phyloP scores from a whole-genome alignment of 2,797 vertebrate genomes.

The Hippoglossus hippoglossus region DNA sequence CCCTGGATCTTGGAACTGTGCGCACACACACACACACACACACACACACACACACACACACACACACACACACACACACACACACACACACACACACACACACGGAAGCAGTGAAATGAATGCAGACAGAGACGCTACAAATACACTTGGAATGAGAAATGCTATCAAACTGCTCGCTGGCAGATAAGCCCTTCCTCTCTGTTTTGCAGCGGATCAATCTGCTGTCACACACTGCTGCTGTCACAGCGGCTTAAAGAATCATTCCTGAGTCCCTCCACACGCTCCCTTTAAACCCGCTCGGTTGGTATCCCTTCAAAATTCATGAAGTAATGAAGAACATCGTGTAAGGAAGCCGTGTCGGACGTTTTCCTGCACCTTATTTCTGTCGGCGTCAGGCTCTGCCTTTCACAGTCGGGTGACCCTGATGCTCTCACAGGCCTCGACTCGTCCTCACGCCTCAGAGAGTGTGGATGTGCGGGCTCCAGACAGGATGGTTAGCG shows the following conservation, averaged over 20 bases:
- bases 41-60: too few relatives aligned
- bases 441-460: background rate
- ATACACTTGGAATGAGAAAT: slow-evolving; percentile 22
- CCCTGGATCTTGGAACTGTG: too few relatives aligned
- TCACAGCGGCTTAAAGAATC: slow-evolving; percentile 15
- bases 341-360: background rate
- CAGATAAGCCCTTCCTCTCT: slow-evolving; percentile 36
- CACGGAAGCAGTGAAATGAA: background rate
- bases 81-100: too few relatives aligned
- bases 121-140: background rate
- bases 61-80: too few relatives aligned
- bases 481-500: background rate
- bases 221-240: slow-evolving; percentile 21
- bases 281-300: slow-evolving; percentile 10
- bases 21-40: too few relatives aligned
- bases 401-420: slow-evolving; percentile 19
- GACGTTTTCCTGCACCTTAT: background rate
- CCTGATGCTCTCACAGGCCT: slow-evolving; percentile 2
- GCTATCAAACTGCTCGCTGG: slow-evolving; percentile 34
- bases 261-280: background rate
- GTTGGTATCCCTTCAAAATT: slow-evolving; percentile 20
- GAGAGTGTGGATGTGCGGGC: background rate
- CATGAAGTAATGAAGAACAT: slow-evolving; percentile 24
- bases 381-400: slow-evolving; percentile 10
- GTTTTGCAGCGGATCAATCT: slow-evolving; percentile 37